Percentiles rank a stretch among this genome's conserved stretches.
Evolutionary conservation across 2,113 vertebrate species (phyloP).

Genomic region (Hemiscyllium ocellatum): DNA sequence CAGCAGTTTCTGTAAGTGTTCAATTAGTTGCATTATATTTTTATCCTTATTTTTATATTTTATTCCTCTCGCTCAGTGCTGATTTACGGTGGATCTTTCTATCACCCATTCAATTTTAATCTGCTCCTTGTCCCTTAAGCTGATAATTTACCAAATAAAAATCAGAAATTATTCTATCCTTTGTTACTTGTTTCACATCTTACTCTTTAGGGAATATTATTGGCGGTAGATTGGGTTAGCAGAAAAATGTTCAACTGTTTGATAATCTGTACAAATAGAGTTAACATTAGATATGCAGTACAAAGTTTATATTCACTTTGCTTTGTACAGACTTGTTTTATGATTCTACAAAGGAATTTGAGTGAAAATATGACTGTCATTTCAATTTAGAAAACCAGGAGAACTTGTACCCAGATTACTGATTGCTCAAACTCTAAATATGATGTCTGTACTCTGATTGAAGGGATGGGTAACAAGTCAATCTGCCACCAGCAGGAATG

Average conservation of each 20-base stretch:
- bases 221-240: background rate
- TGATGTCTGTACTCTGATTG: background rate
- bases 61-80: background rate
- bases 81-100: background rate
- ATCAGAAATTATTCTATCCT: background rate
- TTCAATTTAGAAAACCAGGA: background rate
- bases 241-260: background rate
- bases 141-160: background rate
- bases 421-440: background rate
- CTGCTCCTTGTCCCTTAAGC: background rate
- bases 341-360: background rate
- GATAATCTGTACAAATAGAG: conserved; percentile 2
- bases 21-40: background rate
- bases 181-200: background rate
- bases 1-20: conserved; percentile 57
- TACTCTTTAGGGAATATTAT: background rate
- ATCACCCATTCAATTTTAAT: background rate
- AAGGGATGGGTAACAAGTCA: background rate
- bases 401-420: background rate
- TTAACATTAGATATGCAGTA: background rate
- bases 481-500: background rate
- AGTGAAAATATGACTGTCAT: background rate
- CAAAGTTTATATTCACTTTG: background rate
- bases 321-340: background rate
- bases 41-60: background rate